Evolutionary conservation across 1,140 invertebrate species (phyloP).

Genomic region (Anadara kagoshimensis): DNA sequence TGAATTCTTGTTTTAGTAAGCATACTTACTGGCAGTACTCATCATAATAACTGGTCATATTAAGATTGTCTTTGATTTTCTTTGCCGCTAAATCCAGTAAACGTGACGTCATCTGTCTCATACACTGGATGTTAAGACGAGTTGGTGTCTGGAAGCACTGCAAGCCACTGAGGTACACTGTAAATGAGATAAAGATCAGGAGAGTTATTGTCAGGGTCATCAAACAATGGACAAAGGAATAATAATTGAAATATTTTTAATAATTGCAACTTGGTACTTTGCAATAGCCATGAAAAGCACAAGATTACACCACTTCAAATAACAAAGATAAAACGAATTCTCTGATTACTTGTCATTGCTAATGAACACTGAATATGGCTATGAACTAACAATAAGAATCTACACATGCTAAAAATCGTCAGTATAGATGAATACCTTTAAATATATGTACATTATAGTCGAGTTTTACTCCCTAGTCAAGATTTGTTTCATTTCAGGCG

Average conservation of each 20-base stretch:
- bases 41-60: constrained; percentile 25
- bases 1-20: not conserved
- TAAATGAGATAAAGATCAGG: not conserved
- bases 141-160: constrained; percentile 38
- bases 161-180: constrained; percentile 34
- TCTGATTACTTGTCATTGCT: too few relatives aligned
- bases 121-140: constrained; percentile 21
- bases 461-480: too few relatives aligned
- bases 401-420: too few relatives aligned
- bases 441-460: too few relatives aligned
- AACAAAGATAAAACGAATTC: not conserved
- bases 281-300: not conserved
- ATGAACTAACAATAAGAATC: too few relatives aligned
- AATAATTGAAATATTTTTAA: too few relatives aligned
- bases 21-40: constrained; percentile 39
- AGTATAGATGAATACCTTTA: too few relatives aligned
- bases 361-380: too few relatives aligned
- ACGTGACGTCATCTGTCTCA: constrained; percentile 32
- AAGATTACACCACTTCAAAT: not conserved
- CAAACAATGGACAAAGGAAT: not conserved
- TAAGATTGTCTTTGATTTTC: constrained; percentile 27
- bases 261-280: too few relatives aligned
- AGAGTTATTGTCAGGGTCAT: not conserved
- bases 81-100: constrained; percentile 31
- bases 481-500: too few relatives aligned